These are phyloP conservation scores for Pterostichus niger DNA, from an alignment of 2,888 invertebrate species.

Conservation along the genomic window DNA sequence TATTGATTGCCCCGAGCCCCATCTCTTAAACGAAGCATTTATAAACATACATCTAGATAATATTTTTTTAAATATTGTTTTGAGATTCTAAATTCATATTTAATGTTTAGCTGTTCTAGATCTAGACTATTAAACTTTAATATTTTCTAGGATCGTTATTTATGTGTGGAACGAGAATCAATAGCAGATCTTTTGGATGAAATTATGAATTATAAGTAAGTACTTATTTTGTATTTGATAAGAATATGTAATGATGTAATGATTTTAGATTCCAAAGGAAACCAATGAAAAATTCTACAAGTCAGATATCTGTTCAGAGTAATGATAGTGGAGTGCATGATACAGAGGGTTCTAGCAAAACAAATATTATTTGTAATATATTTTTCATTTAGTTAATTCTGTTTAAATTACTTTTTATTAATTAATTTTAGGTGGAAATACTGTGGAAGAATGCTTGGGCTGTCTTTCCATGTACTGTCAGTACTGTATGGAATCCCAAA, in stretches of 20 bases:
- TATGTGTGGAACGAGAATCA: constrained; percentile 86
- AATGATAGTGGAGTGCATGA: constrained; percentile 74
- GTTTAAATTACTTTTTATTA: background rate
- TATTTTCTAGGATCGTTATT: constrained; percentile 81
- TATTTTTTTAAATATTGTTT: too few relatives aligned
- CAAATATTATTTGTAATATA: background rate
- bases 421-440: constrained; percentile 4
- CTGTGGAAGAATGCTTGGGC: constrained; percentile 79
- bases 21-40: too few relatives aligned
- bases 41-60: too few relatives aligned
- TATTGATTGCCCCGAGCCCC: too few relatives aligned
- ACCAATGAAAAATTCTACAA: constrained; percentile 42
- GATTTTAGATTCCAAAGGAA: constrained; percentile 59
- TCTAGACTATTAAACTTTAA: too few relatives aligned
- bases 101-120: too few relatives aligned
- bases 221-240: constrained; percentile 7
- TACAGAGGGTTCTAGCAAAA: constrained; percentile 30
- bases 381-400: background rate
- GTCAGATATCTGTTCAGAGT: constrained; percentile 71
- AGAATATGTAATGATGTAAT: background rate
- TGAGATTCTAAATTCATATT: too few relatives aligned
- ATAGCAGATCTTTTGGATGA: constrained; percentile 86
- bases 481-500: constrained; percentile 85
- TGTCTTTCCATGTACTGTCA: constrained; percentile 88
- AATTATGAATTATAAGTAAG: constrained; percentile 87